Conservation (phyloP, 2,888 invertebrate species). For the Agriopis marginaria region DNA sequence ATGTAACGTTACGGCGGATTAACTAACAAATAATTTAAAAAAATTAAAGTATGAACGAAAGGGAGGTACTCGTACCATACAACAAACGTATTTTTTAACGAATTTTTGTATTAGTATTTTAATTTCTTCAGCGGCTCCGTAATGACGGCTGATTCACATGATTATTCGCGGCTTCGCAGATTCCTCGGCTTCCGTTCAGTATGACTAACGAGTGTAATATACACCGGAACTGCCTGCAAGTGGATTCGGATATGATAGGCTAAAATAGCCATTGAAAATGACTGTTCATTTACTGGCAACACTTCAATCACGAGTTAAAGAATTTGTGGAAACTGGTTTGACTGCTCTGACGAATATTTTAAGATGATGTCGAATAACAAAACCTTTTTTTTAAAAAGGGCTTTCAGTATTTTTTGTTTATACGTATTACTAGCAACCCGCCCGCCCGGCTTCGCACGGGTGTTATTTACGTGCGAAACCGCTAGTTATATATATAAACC, state of each 20-base stretch:
- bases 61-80: too few species aligned
- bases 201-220: conserved; percentile 29
- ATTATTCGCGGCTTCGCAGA: conserved; percentile 19
- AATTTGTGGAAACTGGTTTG: background rate
- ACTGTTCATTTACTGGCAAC: conserved; percentile 5
- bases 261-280: conserved; percentile 1
- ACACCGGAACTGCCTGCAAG: conserved; percentile 28
- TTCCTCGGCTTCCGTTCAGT: conserved; percentile 25
- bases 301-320: conserved; percentile 3
- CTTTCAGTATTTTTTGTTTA: too few species aligned
- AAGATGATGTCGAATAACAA: background rate
- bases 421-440: too few species aligned
- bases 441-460: too few species aligned
- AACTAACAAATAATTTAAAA: too few species aligned
- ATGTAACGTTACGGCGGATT: too few species aligned
- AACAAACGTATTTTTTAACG: too few species aligned
- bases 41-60: too few species aligned
- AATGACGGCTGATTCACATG: conserved; percentile 24
- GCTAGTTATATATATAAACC: too few species aligned
- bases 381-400: too few species aligned
- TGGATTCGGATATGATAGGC: background rate
- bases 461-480: too few species aligned
- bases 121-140: background rate
- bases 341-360: background rate
- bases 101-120: too few species aligned